These are phyloP conservation scores for Rutpela maculata DNA, from an alignment of 2,888 invertebrate genomes.

Conservation along the genomic window DNA sequence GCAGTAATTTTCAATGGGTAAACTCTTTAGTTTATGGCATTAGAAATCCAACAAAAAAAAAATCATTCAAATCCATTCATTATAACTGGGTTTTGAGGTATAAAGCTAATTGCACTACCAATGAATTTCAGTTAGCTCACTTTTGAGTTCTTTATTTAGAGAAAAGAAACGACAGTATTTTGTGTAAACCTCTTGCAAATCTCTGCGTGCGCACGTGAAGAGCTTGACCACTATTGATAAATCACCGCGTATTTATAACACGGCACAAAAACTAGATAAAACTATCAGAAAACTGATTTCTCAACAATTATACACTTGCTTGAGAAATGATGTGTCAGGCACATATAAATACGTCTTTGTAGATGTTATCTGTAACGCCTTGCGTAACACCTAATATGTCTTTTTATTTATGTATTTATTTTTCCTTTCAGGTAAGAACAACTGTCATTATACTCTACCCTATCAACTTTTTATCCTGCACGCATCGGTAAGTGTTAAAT, in stretches of 20 bases:
- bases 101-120: too few relatives aligned
- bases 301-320: neutral
- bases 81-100: too few relatives aligned
- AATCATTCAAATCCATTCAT: too few relatives aligned
- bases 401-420: constrained; percentile 6
- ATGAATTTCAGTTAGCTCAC: too few relatives aligned
- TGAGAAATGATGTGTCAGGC: neutral
- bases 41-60: too few relatives aligned
- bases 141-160: too few relatives aligned
- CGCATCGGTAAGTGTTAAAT: constrained; percentile 1
- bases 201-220: neutral
- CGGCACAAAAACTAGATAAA: neutral
- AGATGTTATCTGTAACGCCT: neutral
- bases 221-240: neutral
- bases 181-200: neutral
- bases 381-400: neutral
- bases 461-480: neutral
- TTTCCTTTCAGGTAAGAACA: constrained; percentile 7
- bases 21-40: too few relatives aligned
- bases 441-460: neutral
- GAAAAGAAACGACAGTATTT: too few relatives aligned
- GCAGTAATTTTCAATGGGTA: too few relatives aligned
- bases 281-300: neutral
- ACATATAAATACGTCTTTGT: neutral
- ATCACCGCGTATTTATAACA: neutral